phyloP scores from a whole-genome alignment of 2,888 invertebrate species.

The Argyresthia albistria region DNA sequence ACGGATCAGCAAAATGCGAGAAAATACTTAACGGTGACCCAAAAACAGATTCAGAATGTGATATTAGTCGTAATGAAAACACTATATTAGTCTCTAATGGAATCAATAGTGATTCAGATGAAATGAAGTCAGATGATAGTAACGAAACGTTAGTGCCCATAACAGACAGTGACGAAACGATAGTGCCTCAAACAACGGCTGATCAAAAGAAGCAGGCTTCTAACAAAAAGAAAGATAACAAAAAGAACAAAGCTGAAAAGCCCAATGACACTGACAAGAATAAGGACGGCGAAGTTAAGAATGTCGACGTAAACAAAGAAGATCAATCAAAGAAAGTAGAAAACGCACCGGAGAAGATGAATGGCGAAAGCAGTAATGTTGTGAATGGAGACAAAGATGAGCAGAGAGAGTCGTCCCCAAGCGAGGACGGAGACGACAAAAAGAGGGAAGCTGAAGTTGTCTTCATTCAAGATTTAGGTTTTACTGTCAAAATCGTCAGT shows the following conservation, averaged over 20 bases:
- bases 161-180: conserved; percentile 28
- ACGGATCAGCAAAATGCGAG: conserved; percentile 46
- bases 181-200: conserved; percentile 28
- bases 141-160: conserved; percentile 27
- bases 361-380: conserved; percentile 36
- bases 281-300: conserved; percentile 28
- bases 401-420: conserved; percentile 49
- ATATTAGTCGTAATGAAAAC: conserved; percentile 67
- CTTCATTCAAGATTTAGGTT: conserved; percentile 92
- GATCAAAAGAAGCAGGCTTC: conserved; percentile 31
- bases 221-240: conserved; percentile 12
- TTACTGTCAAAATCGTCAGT: conserved; percentile 93
- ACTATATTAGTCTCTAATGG: conserved; percentile 67
- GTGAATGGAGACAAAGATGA: conserved; percentile 52
- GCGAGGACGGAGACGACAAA: conserved; percentile 69
- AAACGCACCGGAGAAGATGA: conserved; percentile 30
- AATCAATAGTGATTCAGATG: conserved; percentile 52
- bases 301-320: conserved; percentile 32
- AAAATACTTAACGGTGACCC: conserved; percentile 52
- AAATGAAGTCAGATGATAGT: conserved; percentile 50
- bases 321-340: conserved; percentile 25
- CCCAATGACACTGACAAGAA: conserved; percentile 39
- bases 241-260: conserved; percentile 45
- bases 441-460: conserved; percentile 85
- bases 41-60: conserved; percentile 62